Conservation (phyloP, 2,888 invertebrate species). For the Colletes collaris region DNA sequence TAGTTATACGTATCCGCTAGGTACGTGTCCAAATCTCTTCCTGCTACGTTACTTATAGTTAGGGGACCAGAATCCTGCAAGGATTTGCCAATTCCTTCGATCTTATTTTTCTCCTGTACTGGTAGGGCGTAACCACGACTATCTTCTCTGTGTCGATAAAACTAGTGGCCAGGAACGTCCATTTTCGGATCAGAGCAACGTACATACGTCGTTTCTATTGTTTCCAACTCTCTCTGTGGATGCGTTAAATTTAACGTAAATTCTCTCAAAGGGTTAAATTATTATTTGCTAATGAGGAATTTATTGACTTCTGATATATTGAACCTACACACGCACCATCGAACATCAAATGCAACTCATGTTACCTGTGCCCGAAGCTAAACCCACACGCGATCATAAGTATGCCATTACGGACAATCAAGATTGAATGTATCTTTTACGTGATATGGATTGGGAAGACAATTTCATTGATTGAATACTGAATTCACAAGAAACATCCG, state of each 20-base stretch:
- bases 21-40: constrained; percentile 56
- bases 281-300: no score
- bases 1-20: constrained; percentile 54
- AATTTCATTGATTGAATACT: background rate
- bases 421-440: background rate
- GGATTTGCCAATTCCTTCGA: constrained; percentile 63
- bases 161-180: constrained; percentile 23
- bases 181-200: constrained; percentile 35
- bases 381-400: no score
- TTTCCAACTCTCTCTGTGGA: constrained; percentile 15
- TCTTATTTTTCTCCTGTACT: constrained; percentile 63
- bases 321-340: no score
- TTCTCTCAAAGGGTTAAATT: no score
- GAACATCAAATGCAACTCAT: no score
- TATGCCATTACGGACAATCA: no score
- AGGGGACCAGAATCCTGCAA: constrained; percentile 61
- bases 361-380: no score
- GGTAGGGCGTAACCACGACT: constrained; percentile 3
- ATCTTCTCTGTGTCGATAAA: constrained; percentile 37
- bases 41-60: constrained; percentile 69
- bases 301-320: no score
- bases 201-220: constrained; percentile 31
- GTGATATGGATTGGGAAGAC: background rate
- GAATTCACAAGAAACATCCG: background rate
- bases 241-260: no score